A percentile compares a stretch with the other conserved stretches of the same genome.
Conservation (phyloP, 1,140 invertebrate genomes). For the Drosophila athabasca region DNA sequence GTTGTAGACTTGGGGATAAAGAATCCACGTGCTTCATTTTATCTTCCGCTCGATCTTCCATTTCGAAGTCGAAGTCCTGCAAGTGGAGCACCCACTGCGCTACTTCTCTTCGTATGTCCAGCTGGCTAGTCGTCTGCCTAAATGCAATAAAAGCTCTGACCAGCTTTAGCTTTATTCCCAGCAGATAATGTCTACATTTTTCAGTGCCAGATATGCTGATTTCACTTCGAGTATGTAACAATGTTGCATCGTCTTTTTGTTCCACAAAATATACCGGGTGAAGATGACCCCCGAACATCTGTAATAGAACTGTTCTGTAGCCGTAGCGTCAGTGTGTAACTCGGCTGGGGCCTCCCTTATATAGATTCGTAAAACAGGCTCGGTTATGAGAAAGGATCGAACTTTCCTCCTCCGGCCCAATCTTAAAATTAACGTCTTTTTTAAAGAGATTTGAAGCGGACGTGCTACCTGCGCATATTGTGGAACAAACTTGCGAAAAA, state of each 20-base stretch:
- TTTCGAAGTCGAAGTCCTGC: too few species aligned
- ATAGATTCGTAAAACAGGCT: not conserved
- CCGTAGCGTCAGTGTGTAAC: not conserved
- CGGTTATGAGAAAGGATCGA: not conserved
- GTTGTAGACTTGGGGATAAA: too few species aligned
- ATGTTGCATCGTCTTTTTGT: not conserved
- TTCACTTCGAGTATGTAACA: constrained; percentile 2
- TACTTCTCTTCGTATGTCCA: not conserved
- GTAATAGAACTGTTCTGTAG: not conserved
- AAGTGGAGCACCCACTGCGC: too few species aligned
- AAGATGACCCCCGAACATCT: not conserved
- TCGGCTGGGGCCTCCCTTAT: not conserved
- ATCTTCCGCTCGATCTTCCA: too few species aligned
- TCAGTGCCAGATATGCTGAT: not conserved
- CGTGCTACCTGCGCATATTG: not conserved
- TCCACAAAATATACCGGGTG: constrained; percentile 3
- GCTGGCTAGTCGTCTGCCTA: not conserved
- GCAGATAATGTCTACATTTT: not conserved
- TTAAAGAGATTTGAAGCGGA: constrained; percentile 5
- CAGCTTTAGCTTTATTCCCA: constrained; percentile 3
- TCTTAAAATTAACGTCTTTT: not conserved
- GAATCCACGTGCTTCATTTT: too few species aligned
- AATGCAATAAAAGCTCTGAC: not conserved
- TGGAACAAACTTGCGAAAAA: too few species aligned
- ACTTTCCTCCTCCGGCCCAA: not conserved